phyloP scores from a whole-genome alignment of 2,888 invertebrate species.

The Apotomis turbidana region DNA sequence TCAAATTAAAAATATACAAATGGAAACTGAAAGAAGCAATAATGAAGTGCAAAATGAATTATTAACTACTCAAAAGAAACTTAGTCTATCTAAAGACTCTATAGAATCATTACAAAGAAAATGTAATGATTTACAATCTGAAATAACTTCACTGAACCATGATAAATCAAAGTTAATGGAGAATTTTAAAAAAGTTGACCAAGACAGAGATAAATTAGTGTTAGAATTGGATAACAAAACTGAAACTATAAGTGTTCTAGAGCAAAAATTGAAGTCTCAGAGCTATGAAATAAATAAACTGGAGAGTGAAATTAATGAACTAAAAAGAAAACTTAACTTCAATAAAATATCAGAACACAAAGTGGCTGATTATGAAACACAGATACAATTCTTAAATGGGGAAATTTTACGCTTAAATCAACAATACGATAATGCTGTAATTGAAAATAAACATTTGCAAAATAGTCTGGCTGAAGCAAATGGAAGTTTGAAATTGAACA shows the following conservation, averaged over 20 bases:
- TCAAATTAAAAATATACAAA: constrained; percentile 87
- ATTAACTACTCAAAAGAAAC: constrained; percentile 85
- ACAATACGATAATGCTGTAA: constrained; percentile 83
- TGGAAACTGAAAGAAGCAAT: constrained; percentile 90
- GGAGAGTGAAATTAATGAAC: constrained; percentile 81
- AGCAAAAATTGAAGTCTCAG: constrained; percentile 86
- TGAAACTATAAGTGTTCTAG: constrained; percentile 86
- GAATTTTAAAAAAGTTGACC: constrained; percentile 86
- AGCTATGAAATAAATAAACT: constrained; percentile 80
- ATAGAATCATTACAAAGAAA: constrained; percentile 83
- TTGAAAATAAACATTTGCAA: constrained; percentile 89
- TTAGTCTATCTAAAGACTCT: constrained; percentile 84
- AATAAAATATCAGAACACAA: constrained; percentile 78
- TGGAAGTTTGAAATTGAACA: constrained; percentile 85
- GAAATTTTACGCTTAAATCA: constrained; percentile 83
- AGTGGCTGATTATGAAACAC: constrained; percentile 77
- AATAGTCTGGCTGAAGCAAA: constrained; percentile 87
- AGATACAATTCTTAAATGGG: constrained; percentile 83
- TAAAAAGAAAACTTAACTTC: constrained; percentile 80
- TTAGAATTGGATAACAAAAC: constrained; percentile 89
- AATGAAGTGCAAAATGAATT: constrained; percentile 88
- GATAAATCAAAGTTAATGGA: constrained; percentile 86
- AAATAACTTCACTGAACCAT: constrained; percentile 84
- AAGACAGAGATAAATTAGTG: constrained; percentile 87
- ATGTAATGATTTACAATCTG: constrained; percentile 84